Evolutionary conservation across 2,113 vertebrate species (phyloP).

Genomic region (Petrocephalus zakoni): DNA sequence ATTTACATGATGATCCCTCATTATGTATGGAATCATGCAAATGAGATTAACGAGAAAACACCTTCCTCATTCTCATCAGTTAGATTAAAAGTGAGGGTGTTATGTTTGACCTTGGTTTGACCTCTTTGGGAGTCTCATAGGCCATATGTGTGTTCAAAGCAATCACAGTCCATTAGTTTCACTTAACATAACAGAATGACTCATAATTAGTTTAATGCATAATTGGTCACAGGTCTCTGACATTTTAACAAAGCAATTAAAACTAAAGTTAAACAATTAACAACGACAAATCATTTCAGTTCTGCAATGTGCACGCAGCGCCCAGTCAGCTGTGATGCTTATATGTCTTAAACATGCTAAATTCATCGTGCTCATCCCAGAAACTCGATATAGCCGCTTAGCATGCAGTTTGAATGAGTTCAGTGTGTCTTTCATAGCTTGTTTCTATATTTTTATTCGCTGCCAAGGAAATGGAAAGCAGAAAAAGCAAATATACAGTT

Average conservation of each 20-base stretch:
- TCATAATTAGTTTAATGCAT: slow-evolving; percentile 11
- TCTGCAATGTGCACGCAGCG: background rate
- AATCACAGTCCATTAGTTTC: slow-evolving; percentile 3
- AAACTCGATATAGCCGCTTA: slow-evolving; percentile 28
- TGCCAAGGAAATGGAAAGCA: slow-evolving; percentile 33
- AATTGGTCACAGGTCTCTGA: background rate
- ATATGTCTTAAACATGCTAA: background rate
- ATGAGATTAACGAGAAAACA: background rate
- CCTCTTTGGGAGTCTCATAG: background rate
- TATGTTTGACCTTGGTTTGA: background rate
- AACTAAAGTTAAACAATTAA: slow-evolving; percentile 18
- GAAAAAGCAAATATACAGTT: slow-evolving; percentile 22
- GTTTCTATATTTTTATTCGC: slow-evolving; percentile 21
- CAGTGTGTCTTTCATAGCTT: slow-evolving; percentile 26
- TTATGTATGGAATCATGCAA: background rate
- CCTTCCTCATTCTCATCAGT: background rate
- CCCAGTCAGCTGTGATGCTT: background rate
- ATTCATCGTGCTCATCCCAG: slow-evolving; percentile 11
- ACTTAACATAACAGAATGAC: slow-evolving; percentile 7
- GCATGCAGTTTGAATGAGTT: slow-evolving; percentile 36
- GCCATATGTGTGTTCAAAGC: background rate
- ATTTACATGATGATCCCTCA: background rate
- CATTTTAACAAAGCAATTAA: slow-evolving; percentile 25
- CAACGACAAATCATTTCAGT: background rate
- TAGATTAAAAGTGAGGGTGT: background rate